These are phyloP conservation scores for Gadopsis bispinosus DNA, from an alignment of 2,797 vertebrate genomes.

Conservation along the genomic window DNA sequence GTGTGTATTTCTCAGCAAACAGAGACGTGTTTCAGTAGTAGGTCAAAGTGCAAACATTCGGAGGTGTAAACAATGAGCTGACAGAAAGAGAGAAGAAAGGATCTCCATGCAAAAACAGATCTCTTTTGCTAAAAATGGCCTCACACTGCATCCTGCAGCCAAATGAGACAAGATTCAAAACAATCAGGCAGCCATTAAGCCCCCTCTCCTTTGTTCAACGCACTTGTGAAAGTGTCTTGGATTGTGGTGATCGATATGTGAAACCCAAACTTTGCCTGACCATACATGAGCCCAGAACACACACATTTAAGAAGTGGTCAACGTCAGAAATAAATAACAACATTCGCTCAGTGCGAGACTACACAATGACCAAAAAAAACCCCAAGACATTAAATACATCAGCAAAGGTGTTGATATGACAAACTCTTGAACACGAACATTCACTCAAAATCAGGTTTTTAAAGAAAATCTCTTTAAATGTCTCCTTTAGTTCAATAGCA, in stretches of 20 bases:
- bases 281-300: background rate
- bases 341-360: slow-evolving; percentile 63
- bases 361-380: slow-evolving; percentile 18
- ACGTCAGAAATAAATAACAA: slow-evolving; percentile 68
- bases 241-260: background rate
- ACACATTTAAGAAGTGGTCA: slow-evolving; percentile 30
- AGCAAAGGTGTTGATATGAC: background rate
- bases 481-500: slow-evolving; percentile 9
- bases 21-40: slow-evolving; percentile 32
- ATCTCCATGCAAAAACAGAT: slow-evolving; percentile 3
- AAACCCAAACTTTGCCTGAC: slow-evolving; percentile 9
- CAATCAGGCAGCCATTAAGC: background rate
- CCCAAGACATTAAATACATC: background rate
- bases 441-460: background rate
- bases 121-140: background rate
- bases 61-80: slow-evolving; percentile 15
- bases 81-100: background rate
- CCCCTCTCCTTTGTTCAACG: background rate
- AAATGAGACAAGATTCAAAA: background rate
- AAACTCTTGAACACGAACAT: slow-evolving; percentile 1
- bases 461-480: slow-evolving; percentile 20
- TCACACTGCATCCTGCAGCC: background rate
- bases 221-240: background rate
- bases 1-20: slow-evolving; percentile 10
- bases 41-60: slow-evolving; percentile 65